A percentile compares a stretch with the other conserved stretches of the same genome.
These are phyloP conservation scores for Acrossocheilus fasciatus DNA, from an alignment of 2,797 vertebrate genomes.

Conservation along the genomic window DNA sequence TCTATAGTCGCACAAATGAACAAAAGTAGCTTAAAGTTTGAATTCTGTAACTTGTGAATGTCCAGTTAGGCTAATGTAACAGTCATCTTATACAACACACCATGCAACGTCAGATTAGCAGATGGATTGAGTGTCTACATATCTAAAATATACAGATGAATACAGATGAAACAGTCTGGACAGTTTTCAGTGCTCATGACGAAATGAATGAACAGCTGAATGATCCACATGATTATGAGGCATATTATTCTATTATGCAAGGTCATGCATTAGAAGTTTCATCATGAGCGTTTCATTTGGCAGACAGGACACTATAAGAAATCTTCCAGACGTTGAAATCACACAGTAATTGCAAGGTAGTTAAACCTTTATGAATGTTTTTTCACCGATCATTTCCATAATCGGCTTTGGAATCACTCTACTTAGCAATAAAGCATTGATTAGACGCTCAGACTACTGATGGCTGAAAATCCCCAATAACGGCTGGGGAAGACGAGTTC, in stretches of 20 bases:
- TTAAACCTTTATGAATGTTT: not conserved
- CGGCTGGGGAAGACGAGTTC: not conserved
- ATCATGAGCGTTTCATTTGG: not conserved
- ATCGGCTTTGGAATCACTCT: not conserved
- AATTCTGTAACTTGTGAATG: not conserved
- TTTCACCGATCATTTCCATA: not conserved
- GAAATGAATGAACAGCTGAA: not conserved
- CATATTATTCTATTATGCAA: conserved; percentile 10
- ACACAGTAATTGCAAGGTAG: not conserved
- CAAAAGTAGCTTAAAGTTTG: not conserved
- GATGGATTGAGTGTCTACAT: not conserved
- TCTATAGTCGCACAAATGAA: not conserved
- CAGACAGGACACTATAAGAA: not conserved
- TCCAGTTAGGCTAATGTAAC: not conserved
- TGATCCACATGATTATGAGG: conserved; percentile 8
- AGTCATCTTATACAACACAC: not conserved
- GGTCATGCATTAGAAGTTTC: conserved; percentile 6
- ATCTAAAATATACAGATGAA: not conserved
- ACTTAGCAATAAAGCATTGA: conserved; percentile 10
- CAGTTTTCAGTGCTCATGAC: not conserved
- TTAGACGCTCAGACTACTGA: not conserved
- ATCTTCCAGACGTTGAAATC: not conserved
- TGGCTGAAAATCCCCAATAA: not conserved
- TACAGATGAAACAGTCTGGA: not conserved
- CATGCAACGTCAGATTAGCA: not conserved